phyloP scores from a whole-genome alignment of 53 echinoderm and acorn worm genomes.

The Paracentrotus lividus region DNA sequence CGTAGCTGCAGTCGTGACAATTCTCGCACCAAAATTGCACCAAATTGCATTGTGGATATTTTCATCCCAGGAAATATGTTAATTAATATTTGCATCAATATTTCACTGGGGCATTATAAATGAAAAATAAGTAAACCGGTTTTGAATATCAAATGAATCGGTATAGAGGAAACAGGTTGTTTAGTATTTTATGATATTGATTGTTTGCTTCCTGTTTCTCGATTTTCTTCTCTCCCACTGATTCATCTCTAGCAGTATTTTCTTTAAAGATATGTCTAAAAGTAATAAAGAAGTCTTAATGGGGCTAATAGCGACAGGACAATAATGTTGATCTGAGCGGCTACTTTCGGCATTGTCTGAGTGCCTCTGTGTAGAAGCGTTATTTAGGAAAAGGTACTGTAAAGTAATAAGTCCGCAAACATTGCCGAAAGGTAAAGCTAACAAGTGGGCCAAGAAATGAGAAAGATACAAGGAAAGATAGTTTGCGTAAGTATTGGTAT shows the following conservation, averaged over 20 bases:
- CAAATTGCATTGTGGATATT: no score
- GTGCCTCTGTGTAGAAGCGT: neutral
- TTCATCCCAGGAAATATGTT: no score
- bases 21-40: no score
- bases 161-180: neutral
- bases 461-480: constrained; percentile 3
- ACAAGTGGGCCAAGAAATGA: neutral
- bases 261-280: neutral
- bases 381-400: constrained; percentile 3
- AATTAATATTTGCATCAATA: no score
- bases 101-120: no score
- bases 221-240: neutral
- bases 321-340: constrained; percentile 24
- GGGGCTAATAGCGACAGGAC: constrained; percentile 18
- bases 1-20: no score
- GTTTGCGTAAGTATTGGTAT: constrained; percentile 36
- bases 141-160: neutral
- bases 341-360: constrained; percentile 5
- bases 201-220: neutral
- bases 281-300: constrained; percentile 10
- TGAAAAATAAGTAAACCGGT: no score
- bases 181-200: neutral
- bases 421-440: constrained; percentile 44
- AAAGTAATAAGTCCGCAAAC: constrained; percentile 39
- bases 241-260: neutral